These are phyloP conservation scores for Petrocephalus sullivani DNA, from an alignment of 2,797 vertebrate species.

Conservation along the genomic window DNA sequence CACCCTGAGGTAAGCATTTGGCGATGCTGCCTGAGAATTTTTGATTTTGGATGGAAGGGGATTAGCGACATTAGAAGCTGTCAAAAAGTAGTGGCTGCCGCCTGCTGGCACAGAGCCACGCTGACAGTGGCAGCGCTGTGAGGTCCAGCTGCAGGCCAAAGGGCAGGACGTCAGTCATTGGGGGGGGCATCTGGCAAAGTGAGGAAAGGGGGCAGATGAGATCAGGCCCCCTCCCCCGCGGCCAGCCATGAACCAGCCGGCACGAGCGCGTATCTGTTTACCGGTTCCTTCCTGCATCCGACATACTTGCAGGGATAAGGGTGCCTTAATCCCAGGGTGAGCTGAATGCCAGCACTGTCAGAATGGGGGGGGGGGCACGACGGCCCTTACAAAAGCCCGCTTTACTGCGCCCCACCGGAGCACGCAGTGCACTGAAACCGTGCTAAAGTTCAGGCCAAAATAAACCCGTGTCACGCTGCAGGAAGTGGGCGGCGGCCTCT, in stretches of 20 bases:
- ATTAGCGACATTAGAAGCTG: too few species aligned
- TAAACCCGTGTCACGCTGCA: neutral
- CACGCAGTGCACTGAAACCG: slow-evolving; percentile 20
- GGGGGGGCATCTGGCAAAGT: neutral
- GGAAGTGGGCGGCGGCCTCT: neutral
- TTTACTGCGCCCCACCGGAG: slow-evolving; percentile 38
- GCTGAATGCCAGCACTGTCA: slow-evolving; percentile 57
- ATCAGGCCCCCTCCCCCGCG: neutral
- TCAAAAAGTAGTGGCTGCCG: too few species aligned
- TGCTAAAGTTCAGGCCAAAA: neutral
- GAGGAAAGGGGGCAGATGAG: neutral
- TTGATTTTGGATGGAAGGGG: too few species aligned
- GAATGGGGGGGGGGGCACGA: neutral
- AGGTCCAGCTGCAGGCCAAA: too few species aligned
- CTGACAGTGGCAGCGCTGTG: too few species aligned
- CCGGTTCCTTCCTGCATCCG: slow-evolving; percentile 32
- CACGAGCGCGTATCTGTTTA: neutral
- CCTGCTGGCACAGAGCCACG: too few species aligned
- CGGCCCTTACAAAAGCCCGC: slow-evolving; percentile 47
- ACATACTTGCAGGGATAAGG: slow-evolving; percentile 55
- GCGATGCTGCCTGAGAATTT: too few species aligned
- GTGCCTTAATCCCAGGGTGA: slow-evolving; percentile 54
- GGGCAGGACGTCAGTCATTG: neutral
- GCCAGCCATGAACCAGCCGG: neutral
- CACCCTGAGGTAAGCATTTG: too few species aligned